A percentile compares a stretch with the other conserved stretches of the same genome.
phyloP scores from a whole-genome alignment of 2,113 vertebrate genomes.

The Ochotona curzoniae region DNA sequence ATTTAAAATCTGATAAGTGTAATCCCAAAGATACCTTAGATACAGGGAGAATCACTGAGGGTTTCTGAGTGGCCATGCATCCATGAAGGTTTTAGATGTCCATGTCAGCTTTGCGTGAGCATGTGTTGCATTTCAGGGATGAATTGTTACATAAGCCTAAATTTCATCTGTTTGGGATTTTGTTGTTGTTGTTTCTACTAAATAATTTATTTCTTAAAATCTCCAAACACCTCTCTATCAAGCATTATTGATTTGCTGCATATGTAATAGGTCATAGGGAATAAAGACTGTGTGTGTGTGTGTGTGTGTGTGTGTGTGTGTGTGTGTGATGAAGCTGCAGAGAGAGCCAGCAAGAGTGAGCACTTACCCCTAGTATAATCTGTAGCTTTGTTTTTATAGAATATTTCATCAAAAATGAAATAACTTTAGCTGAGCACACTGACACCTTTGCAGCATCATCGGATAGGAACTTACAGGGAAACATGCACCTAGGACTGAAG shows the following conservation, averaged over 20 bases:
- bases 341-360: too few relatives aligned
- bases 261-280: slow-evolving; percentile 44
- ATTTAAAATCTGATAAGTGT: slow-evolving; percentile 11
- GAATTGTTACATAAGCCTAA: slow-evolving; percentile 18
- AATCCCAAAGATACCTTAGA: slow-evolving; percentile 28
- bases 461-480: background rate
- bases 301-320: background rate
- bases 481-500: background rate
- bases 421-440: background rate
- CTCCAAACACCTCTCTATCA: slow-evolving; percentile 26
- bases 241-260: slow-evolving; percentile 11
- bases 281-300: background rate
- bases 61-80: slow-evolving; percentile 1
- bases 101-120: slow-evolving; percentile 8
- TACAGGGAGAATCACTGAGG: background rate
- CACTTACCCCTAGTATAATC: too few relatives aligned
- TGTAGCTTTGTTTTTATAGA: too few relatives aligned
- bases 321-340: too few relatives aligned
- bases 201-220: slow-evolving; percentile 59
- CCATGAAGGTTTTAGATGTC: background rate
- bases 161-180: slow-evolving; percentile 13
- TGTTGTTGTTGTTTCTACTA: background rate
- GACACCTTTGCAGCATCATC: background rate
- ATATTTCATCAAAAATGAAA: too few relatives aligned
- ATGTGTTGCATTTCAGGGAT: slow-evolving; percentile 51